A percentile compares a stretch with the other conserved stretches of the same genome.
Evolutionary conservation across 2,113 vertebrate species (phyloP).

Genomic region (Clarias macrocephalus): DNA sequence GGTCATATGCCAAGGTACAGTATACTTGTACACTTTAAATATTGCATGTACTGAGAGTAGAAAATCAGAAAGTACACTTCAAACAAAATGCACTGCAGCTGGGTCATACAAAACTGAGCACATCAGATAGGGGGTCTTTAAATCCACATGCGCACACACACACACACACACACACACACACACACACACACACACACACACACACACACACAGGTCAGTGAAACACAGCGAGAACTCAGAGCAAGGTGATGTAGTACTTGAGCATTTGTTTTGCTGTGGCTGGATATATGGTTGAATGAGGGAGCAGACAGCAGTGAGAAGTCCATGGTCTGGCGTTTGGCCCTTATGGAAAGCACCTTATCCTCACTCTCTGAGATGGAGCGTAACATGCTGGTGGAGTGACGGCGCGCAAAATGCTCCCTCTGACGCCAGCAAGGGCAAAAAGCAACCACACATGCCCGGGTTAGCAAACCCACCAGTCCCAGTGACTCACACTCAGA

Average conservation of each 20-base stretch:
- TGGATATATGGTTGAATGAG: constrained; percentile 71
- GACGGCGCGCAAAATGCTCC: constrained; percentile 81
- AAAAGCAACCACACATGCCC: constrained; percentile 71
- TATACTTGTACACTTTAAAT: neutral
- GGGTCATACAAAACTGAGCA: constrained; percentile 43
- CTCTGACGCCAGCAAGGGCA: constrained; percentile 74
- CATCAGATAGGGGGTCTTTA: constrained; percentile 52
- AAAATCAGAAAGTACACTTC: neutral
- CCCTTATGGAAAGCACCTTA: constrained; percentile 67
- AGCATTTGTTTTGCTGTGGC: constrained; percentile 68
- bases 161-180: too few relatives aligned
- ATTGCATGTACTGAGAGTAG: neutral
- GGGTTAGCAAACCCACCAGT: constrained; percentile 53
- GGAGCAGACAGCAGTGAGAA: constrained; percentile 85
- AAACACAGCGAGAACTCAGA: constrained; percentile 40
- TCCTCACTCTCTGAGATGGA: constrained; percentile 74
- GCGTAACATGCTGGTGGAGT: constrained; percentile 78
- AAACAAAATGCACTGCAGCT: constrained; percentile 17
- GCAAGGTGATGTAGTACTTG: constrained; percentile 69
- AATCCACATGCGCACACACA: constrained; percentile 38
- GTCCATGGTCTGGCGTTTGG: constrained; percentile 86
- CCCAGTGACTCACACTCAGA: neutral
- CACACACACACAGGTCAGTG: constrained; percentile 43
- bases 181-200: too few relatives aligned
- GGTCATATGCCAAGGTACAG: too few relatives aligned